phyloP scores from a whole-genome alignment of 2,888 invertebrate species.

The Masnerella sp. region DNA sequence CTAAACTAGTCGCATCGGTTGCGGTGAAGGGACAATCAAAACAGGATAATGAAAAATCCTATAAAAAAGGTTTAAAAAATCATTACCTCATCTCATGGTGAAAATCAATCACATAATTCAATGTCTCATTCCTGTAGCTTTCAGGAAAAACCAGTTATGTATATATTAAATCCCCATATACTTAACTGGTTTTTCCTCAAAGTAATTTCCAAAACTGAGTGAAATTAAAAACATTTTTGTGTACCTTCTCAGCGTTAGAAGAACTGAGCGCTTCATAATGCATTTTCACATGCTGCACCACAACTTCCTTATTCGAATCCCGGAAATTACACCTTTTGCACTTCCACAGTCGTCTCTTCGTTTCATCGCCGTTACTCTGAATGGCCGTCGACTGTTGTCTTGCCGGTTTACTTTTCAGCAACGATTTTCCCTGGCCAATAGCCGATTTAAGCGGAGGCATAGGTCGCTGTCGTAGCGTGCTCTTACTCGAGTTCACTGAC shows the following conservation, averaged over 20 bases:
- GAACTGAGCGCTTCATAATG: conserved; percentile 79
- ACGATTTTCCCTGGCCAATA: conserved; percentile 70
- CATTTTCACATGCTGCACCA: conserved; percentile 83
- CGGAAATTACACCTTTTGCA: conserved; percentile 94
- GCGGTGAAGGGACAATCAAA: conserved; percentile 86
- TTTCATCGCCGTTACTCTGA: conserved; percentile 76
- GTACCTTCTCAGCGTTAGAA: conserved; percentile 8
- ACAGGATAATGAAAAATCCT: conserved; percentile 78
- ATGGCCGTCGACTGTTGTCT: conserved; percentile 4
- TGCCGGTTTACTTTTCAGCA: conserved; percentile 66
- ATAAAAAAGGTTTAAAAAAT: not conserved
- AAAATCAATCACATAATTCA: too few species aligned
- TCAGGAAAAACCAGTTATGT: too few species aligned
- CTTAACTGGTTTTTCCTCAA: too few species aligned
- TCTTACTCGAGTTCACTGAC: conserved; percentile 52
- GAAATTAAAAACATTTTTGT: too few species aligned
- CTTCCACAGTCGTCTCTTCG: conserved; percentile 89
- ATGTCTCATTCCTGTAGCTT: too few species aligned
- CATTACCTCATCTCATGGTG: too few species aligned
- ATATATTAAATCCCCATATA: too few species aligned
- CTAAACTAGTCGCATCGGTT: conserved; percentile 80
- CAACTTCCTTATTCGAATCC: conserved; percentile 82
- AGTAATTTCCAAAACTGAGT: not conserved
- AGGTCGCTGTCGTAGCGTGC: conserved; percentile 72
- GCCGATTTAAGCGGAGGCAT: conserved; percentile 82